Base-by-base conservation (phyloP, 2,113 vertebrate genomes). In the Porphyrio hochstetteri region DNA sequence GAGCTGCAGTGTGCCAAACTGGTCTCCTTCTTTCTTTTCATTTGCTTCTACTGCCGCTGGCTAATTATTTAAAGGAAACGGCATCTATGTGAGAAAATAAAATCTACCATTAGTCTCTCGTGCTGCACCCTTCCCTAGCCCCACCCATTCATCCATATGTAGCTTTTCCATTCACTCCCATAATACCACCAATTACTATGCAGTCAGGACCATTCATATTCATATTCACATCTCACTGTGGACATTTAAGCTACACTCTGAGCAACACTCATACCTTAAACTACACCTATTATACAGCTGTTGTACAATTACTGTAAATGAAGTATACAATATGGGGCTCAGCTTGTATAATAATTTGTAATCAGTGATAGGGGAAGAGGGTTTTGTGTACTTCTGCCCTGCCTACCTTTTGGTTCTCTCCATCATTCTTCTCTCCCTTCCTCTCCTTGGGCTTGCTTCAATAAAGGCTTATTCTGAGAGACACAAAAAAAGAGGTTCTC, bases 271-370 rank as follows among this genome's bases (percentile, higher is more conserved):
- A 90, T 93, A 97, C 97, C 97, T 98, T 98, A 98, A 97, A 96
- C 97, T 98, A 97, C 97, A 97, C 98, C 96, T 97, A 98, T 98
- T 98, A 98, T 97, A 98, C 97, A 98, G 98, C 97, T 98, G 98
- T 98, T 98, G 98, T 97, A 97, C 97, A 97, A 93, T 98, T 97
- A 91, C 95, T 95, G 97, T 96, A 97, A 97, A 96, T 96, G 97
- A 97, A 97, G 97, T 95, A 96, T 96, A 97, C 97, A 97, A 92
- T 90, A 97, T 96, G 96, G 92, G 29, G 70, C 89, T 97, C 95
- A 56, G 95, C 96, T 97, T 88, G 85, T 78, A 63, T 90, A 94
- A 95, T 96, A 96, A 76, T 95, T 97, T 92, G 93, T 84, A 92
- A 94, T 91, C 27, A 97, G n/a, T 87, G 93, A 95, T 95, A 96